Evolutionary conservation across 2,797 vertebrate species (phyloP).

Genomic region (Melanitta fusca): DNA sequence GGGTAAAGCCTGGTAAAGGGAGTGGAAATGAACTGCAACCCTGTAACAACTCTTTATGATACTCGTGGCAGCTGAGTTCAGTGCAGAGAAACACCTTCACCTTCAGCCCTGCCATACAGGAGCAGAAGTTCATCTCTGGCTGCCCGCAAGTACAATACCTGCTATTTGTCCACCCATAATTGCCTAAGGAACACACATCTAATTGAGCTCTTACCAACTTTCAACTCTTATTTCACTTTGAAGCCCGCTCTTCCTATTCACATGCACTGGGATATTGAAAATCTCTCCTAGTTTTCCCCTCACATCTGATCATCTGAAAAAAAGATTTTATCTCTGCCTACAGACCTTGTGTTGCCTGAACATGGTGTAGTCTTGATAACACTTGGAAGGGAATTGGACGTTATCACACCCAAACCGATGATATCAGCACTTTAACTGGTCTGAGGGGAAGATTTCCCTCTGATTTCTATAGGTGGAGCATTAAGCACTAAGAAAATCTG

Average conservation of each 20-base stretch:
- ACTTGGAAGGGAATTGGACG: not conserved
- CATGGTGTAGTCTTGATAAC: not conserved
- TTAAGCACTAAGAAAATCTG: not conserved
- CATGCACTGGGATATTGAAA: not conserved
- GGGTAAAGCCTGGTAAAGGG: not conserved
- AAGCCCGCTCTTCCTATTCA: not conserved
- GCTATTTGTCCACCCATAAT: not conserved
- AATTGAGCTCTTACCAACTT: not conserved
- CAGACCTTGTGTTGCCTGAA: not conserved
- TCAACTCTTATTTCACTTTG: not conserved
- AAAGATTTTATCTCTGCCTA: not conserved
- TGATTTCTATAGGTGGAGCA: not conserved
- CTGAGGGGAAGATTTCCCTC: not conserved
- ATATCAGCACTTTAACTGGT: not conserved
- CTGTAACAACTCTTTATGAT: too few relatives aligned
- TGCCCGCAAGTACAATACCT: fast-evolving
- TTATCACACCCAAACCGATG: not conserved
- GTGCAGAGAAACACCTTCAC: too few relatives aligned
- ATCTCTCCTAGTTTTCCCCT: not conserved
- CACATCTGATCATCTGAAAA: not conserved
- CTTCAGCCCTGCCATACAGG: too few relatives aligned
- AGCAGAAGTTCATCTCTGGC: not conserved
- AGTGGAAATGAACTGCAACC: not conserved
- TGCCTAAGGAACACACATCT: not conserved
- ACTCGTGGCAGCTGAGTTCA: too few relatives aligned